phyloP scores from a whole-genome alignment of 92 coral and sea anemone genomes.

The Epizoanthus fatuus region DNA sequence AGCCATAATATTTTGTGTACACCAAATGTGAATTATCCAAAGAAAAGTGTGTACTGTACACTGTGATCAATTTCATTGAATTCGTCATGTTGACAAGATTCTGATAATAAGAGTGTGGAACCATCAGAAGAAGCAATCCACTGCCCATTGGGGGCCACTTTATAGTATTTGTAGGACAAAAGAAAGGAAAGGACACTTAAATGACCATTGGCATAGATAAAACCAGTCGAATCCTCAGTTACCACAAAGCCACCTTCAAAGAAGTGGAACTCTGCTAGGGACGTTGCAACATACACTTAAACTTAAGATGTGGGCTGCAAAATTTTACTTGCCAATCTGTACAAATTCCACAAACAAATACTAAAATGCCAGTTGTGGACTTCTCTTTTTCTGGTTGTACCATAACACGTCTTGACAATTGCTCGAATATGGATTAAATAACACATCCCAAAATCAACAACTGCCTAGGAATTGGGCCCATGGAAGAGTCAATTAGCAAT shows the following conservation, averaged over 20 bases:
- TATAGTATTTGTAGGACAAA: background rate
- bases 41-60: background rate
- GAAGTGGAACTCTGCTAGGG: background rate
- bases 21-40: background rate
- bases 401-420: background rate
- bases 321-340: too few species aligned
- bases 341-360: background rate
- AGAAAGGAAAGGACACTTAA: background rate
- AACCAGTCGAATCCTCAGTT: background rate
- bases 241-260: background rate
- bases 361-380: background rate
- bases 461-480: background rate
- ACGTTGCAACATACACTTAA: too few species aligned
- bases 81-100: background rate
- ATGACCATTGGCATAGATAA: background rate
- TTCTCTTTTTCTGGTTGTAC: background rate
- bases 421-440: background rate
- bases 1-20: background rate
- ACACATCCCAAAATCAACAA: background rate
- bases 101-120: background rate
- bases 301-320: too few species aligned
- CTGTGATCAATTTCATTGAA: background rate
- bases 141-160: constrained; percentile 1
- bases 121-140: background rate
- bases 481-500: background rate